These are phyloP conservation scores for Procambarus virginalis DNA, from an alignment of 1,140 invertebrate species.

Conservation along the genomic window DNA sequence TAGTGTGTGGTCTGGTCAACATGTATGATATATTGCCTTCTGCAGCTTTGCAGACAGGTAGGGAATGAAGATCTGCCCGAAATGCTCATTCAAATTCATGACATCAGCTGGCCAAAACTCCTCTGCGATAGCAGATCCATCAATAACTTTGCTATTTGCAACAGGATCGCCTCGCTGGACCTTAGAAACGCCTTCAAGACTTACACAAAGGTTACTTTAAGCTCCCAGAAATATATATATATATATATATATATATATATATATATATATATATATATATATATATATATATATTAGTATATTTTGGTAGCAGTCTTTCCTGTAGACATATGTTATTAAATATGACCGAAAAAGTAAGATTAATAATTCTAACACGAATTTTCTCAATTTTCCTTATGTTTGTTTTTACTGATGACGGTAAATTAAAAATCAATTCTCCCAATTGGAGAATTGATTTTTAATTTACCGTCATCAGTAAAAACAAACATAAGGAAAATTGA, in stretches of 20 bases:
- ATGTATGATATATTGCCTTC: background rate
- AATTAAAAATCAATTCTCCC: no score
- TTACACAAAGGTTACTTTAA: background rate
- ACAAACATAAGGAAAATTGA: no score
- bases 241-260: conserved; percentile 4
- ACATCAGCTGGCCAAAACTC: background rate
- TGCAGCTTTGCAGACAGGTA: conserved; percentile 13
- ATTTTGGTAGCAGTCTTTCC: no score
- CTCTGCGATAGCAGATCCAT: conserved; percentile 23
- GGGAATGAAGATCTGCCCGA: conserved; percentile 8
- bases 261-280: conserved; percentile 15
- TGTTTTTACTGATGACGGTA: no score
- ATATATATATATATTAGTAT: background rate
- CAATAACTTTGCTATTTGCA: background rate
- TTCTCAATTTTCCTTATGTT: no score
- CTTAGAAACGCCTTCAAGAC: background rate
- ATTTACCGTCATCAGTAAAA: no score
- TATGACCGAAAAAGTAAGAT: no score
- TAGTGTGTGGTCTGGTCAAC: no score
- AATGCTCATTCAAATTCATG: conserved; percentile 25
- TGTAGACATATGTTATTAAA: no score
- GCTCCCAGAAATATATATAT: conserved; percentile 2
- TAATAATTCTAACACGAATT: no score
- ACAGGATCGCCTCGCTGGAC: background rate
- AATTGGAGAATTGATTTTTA: no score